Conservation (phyloP, 2,113 vertebrate genomes). For the Sphaerodactylus townsendi region DNA sequence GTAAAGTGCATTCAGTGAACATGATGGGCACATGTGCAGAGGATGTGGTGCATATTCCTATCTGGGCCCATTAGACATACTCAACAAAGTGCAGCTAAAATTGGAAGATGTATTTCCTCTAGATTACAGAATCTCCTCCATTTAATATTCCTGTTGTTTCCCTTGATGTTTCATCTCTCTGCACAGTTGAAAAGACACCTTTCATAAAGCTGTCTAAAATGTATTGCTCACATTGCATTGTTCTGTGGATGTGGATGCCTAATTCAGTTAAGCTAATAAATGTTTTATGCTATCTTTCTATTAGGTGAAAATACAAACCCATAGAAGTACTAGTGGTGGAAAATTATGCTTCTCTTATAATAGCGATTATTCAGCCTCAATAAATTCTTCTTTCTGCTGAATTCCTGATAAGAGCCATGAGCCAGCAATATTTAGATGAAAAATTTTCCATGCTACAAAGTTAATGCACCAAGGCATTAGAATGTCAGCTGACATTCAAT, state of each 20-base stretch:
- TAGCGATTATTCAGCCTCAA: fast-evolving
- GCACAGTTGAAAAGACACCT: slow-evolving; percentile 11
- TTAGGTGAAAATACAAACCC: slow-evolving; percentile 34
- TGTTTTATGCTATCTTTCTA: neutral
- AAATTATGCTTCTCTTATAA: slow-evolving; percentile 38
- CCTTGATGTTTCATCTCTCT: slow-evolving; percentile 11
- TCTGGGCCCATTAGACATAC: neutral
- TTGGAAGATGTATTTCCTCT: neutral
- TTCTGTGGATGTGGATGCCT: slow-evolving; percentile 36
- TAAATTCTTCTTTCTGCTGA: slow-evolving; percentile 25
- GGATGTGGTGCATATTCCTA: neutral
- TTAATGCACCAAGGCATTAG: slow-evolving; percentile 14
- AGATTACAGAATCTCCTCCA: neutral
- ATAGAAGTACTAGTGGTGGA: fast-evolving
- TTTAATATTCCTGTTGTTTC: slow-evolving; percentile 5
- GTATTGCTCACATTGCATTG: neutral
- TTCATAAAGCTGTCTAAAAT: slow-evolving; percentile 41
- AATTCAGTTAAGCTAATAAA: slow-evolving; percentile 59
- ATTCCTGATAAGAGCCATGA: slow-evolving; percentile 18
- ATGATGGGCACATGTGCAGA: neutral
- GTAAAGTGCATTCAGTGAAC: neutral
- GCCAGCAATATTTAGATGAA: slow-evolving; percentile 28
- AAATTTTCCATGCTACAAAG: slow-evolving; percentile 8
- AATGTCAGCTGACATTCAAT: slow-evolving; percentile 25
- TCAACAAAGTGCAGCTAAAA: neutral